Evolutionary conservation across 2,113 vertebrate species (phyloP), one percentile per base, ranked within the genome.

Genomic region (Dermatemys mawii): DNA sequence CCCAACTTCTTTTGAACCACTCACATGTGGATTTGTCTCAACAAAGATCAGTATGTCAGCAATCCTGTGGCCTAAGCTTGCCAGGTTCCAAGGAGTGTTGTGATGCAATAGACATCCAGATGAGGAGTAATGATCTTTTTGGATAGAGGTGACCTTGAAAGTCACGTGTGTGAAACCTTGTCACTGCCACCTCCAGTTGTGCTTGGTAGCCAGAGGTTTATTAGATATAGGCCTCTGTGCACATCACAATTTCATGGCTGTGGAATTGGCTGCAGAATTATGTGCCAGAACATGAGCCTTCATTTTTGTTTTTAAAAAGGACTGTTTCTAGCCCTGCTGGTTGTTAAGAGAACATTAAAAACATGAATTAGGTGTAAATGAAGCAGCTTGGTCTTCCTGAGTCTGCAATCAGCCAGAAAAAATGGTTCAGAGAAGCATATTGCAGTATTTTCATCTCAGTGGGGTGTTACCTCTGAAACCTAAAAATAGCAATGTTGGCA

Each of bases 341-440:
- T 75, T 75, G 89, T 54, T 70, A 55, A 87, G 9, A 67, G 78
- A 90, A 51, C 41, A 5, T 73, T n/a, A 67, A n/a, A 67, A n/a
- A 67, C 35, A n/a, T n/a, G 17, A n/a, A n/a, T 10, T 2, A 5
- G 26, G 67, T 38, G 57, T 6, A 48, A 89, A 38, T 0, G 0
- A 73, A 90, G 76, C 81, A 86, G 49, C 6, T 21, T 2, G 38
- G 48, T 35, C 83, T 70, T 63, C 38, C 81, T 3, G 86, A 81
- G 67, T 29, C 46, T 86, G 38, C 55, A 44, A 32, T 27, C n/a
- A 41, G 78, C 0, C 7, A 83, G 24, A 48, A 67, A 79, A 57
- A 91, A 16, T 13, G 67, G 16, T 2, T 1, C 0, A 27, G 41
- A 83, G 75, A 83, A 78, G 38, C 4, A 4, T n/a, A 70, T 11